phyloP scores from a whole-genome alignment of 1,140 invertebrate genomes.

The Littorina saxatilis region DNA sequence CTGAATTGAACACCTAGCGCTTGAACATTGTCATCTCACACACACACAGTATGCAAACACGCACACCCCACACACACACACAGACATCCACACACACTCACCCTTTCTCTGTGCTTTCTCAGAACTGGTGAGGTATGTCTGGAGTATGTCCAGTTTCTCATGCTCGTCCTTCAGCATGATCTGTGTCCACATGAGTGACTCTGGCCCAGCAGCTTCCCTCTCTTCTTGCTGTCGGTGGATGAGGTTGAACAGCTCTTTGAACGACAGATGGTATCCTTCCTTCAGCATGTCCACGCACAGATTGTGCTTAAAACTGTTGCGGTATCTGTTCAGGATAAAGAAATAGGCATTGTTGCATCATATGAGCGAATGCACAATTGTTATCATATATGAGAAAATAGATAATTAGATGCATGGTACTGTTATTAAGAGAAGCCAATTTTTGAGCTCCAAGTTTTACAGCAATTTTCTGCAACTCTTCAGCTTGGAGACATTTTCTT shows the following conservation, averaged over 20 bases:
- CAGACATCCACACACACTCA: constrained; percentile 34
- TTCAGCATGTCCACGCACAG: constrained; percentile 74
- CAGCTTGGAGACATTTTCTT: too few relatives aligned
- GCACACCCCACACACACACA: background rate
- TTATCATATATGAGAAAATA: too few relatives aligned
- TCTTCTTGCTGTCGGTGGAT: constrained; percentile 68
- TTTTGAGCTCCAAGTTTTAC: too few relatives aligned
- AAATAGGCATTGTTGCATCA: too few relatives aligned
- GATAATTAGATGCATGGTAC: too few relatives aligned
- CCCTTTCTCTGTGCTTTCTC: constrained; percentile 67
- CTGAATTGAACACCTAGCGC: too few relatives aligned
- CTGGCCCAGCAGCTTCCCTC: constrained; percentile 67
- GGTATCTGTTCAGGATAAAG: constrained; percentile 61
- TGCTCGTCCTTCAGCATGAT: constrained; percentile 69
- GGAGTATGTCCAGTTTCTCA: constrained; percentile 70
- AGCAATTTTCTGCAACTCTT: too few relatives aligned
- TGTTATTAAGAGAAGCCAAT: too few relatives aligned
- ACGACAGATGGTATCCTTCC: constrained; percentile 72
- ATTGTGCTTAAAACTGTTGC: constrained; percentile 74
- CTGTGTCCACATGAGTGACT: constrained; percentile 71
- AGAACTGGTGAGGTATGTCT: constrained; percentile 69
- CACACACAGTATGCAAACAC: background rate
- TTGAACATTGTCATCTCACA: too few relatives aligned
- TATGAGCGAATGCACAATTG: too few relatives aligned
- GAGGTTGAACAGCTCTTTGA: constrained; percentile 72